phyloP scores from a whole-genome alignment of 2,888 invertebrate genomes.

The Tenthredo mesomela region DNA sequence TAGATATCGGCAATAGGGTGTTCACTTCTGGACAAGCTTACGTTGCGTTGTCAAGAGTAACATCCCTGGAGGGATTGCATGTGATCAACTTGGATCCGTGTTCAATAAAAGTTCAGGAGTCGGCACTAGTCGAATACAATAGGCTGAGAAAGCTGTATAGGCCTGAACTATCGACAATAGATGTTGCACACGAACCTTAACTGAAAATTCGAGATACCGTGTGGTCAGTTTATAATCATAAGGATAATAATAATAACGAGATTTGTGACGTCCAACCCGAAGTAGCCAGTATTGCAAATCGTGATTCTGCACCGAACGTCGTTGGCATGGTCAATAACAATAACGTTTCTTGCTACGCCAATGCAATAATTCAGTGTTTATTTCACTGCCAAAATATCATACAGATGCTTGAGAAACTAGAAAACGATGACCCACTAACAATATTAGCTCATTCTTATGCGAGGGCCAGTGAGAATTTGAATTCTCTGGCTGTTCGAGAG shows the following conservation, averaged over 20 bases:
- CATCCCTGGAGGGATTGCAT: slow-evolving; percentile 59
- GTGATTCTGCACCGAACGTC: background rate
- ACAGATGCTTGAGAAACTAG: background rate
- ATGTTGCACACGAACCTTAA: background rate
- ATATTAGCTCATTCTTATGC: background rate
- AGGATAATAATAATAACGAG: no score
- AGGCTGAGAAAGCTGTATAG: slow-evolving; percentile 55
- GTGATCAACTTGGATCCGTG: slow-evolving; percentile 59
- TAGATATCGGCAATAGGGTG: slow-evolving; percentile 61
- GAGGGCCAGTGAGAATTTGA: background rate
- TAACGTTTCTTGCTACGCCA: slow-evolving; percentile 45
- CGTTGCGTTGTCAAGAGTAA: slow-evolving; percentile 62
- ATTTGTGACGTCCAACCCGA: background rate
- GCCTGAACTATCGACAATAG: slow-evolving; percentile 26
- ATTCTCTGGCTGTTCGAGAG: slow-evolving; percentile 28
- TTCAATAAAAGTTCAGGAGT: slow-evolving; percentile 56
- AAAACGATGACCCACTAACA: background rate
- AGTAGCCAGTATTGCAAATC: background rate
- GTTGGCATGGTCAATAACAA: background rate
- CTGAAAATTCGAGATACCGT: slow-evolving; percentile 7
- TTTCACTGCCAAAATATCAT: slow-evolving; percentile 39
- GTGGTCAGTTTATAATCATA: slow-evolving; percentile 7
- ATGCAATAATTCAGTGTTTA: slow-evolving; percentile 42
- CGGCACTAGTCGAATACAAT: slow-evolving; percentile 58
- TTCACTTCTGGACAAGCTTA: background rate